Conservation (phyloP, 2,797 vertebrate species). For the Muscicapa comitata region DNA sequence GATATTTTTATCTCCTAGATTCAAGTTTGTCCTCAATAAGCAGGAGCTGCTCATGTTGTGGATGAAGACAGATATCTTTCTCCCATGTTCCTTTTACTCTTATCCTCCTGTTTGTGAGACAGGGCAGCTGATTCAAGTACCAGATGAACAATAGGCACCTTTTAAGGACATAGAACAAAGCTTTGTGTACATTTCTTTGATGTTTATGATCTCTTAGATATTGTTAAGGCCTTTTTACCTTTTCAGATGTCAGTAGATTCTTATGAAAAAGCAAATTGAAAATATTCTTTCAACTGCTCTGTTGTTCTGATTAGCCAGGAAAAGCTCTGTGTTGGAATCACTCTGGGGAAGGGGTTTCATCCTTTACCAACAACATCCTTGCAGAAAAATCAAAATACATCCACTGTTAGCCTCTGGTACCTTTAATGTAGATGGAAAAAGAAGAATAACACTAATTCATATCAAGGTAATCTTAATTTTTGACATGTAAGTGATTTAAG, state of each 20-base stretch:
- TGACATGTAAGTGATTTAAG: fast-evolving
- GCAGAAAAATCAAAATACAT: background rate
- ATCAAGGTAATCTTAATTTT: background rate
- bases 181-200: background rate
- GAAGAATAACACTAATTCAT: background rate
- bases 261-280: background rate
- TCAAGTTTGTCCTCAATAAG: background rate
- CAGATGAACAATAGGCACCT: background rate
- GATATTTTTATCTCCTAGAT: background rate
- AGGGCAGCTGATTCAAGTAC: background rate
- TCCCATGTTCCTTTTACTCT: background rate
- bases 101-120: background rate
- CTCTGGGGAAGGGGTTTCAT: background rate
- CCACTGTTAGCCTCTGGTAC: background rate
- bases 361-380: background rate
- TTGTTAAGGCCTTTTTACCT: background rate
- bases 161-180: background rate
- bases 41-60: background rate
- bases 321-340: background rate
- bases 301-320: background rate
- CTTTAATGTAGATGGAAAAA: background rate
- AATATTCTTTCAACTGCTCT: background rate
- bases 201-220: background rate
- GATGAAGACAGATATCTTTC: background rate
- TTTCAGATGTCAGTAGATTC: background rate